Percentiles rank a stretch among this genome's conserved stretches.
phyloP scores from a whole-genome alignment of 53 echinoderm and acorn worm species.

The Luidia sarsii region DNA sequence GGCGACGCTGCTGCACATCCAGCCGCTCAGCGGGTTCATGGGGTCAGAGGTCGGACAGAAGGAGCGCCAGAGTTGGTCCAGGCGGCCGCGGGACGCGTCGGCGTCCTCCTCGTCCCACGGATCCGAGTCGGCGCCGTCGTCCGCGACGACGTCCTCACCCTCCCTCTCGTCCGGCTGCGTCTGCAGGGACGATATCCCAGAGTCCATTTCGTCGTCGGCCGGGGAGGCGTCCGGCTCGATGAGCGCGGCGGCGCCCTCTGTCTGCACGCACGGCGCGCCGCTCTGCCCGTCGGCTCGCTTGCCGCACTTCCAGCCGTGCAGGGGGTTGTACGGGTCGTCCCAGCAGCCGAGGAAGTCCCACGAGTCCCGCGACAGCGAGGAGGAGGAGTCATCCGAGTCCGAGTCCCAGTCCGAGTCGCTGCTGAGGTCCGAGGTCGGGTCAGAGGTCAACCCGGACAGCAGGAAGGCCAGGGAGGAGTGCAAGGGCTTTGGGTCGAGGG shows the following conservation, averaged over 20 bases:
- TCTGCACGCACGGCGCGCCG: background rate
- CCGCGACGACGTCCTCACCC: background rate
- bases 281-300: background rate
- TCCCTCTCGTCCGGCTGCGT: slow-evolving; percentile 2
- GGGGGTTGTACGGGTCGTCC: slow-evolving; percentile 45
- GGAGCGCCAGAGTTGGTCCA: background rate
- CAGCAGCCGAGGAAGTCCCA: slow-evolving; percentile 28
- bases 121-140: background rate
- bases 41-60: background rate
- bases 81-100: background rate
- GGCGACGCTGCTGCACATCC: background rate
- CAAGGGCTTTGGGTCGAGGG: slow-evolving; percentile 8
- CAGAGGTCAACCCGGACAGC: background rate
- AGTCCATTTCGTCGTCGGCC: slow-evolving; percentile 24
- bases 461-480: slow-evolving; percentile 31
- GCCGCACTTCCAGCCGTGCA: slow-evolving; percentile 51
- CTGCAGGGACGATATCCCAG: slow-evolving; percentile 28
- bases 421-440: background rate
- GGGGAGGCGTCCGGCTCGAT: background rate
- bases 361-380: background rate
- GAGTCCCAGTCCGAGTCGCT: slow-evolving; percentile 20
- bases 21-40: slow-evolving; percentile 15
- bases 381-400: background rate
- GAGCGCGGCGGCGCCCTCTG: background rate
- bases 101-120: slow-evolving; percentile 1